These are phyloP conservation scores for Archocentrus centrarchus DNA, from an alignment of 2,113 vertebrate species.

Conservation along the genomic window DNA sequence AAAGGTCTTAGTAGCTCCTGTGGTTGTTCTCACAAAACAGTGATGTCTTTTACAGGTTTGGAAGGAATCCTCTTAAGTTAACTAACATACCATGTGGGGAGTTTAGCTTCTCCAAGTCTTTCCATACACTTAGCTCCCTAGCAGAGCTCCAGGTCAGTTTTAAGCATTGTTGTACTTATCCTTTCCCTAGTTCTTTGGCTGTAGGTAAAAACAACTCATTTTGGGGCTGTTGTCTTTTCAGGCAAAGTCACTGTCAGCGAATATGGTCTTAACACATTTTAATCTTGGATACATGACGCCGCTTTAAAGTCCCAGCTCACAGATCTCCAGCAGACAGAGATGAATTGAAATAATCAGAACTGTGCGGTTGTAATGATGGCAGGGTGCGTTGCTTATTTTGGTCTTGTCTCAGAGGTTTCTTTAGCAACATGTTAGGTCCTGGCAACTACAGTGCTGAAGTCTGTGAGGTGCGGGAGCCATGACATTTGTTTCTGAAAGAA, in stretches of 20 bases:
- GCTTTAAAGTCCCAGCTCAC: not conserved
- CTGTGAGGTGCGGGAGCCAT: slow-evolving; percentile 22
- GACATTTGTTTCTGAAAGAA: slow-evolving; percentile 23
- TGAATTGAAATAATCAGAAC: slow-evolving; percentile 27
- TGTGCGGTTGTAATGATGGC: slow-evolving; percentile 37
- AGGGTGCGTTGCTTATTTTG: not conserved
- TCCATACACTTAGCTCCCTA: slow-evolving; percentile 10
- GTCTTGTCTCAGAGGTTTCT: not conserved
- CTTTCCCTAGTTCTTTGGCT: not conserved
- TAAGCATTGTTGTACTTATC: not conserved
- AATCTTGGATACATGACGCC: not conserved
- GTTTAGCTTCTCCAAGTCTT: slow-evolving; percentile 18
- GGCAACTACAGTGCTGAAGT: not conserved
- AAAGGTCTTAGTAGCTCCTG: slow-evolving; percentile 9
- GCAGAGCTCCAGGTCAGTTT: slow-evolving; percentile 4
- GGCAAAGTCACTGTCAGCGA: slow-evolving; percentile 1
- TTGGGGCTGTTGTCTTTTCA: not conserved
- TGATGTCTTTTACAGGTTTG: slow-evolving; percentile 50
- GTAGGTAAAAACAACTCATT: not conserved
- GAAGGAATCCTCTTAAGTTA: slow-evolving; percentile 20
- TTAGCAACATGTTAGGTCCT: slow-evolving; percentile 26
- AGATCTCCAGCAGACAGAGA: not conserved
- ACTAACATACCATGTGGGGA: slow-evolving; percentile 13
- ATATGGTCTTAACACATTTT: not conserved
- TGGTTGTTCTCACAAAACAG: slow-evolving; percentile 45